Percentiles rank a stretch among this genome's conserved stretches.
These are phyloP conservation scores for Helarctos malayanus DNA, from an alignment of 2,797 vertebrate genomes.

Conservation along the genomic window DNA sequence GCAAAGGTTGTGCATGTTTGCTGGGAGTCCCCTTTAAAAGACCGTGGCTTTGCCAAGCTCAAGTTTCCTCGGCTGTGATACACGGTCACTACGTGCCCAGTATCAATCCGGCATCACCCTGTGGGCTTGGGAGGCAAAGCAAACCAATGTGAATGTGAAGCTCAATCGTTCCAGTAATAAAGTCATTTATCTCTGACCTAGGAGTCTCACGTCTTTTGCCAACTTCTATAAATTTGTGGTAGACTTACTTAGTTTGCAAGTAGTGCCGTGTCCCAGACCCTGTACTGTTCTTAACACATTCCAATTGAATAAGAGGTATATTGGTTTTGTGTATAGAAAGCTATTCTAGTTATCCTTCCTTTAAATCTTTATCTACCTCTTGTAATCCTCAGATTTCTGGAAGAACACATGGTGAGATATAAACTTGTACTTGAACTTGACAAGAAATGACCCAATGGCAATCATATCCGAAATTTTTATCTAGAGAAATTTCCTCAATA, in stretches of 20 bases:
- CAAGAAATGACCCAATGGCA: not conserved
- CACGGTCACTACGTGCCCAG: accelerated
- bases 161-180: not conserved
- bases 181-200: not conserved
- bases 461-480: not conserved
- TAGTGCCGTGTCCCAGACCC: not conserved
- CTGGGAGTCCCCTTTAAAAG: not conserved
- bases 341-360: not conserved
- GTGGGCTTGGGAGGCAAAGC: not conserved
- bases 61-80: not conserved
- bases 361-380: not conserved
- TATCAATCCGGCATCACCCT: not conserved
- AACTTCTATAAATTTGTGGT: not conserved
- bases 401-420: slow-evolving; percentile 8
- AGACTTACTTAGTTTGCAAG: not conserved
- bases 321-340: not conserved
- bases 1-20: not conserved
- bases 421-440: slow-evolving; percentile 11
- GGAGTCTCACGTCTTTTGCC: not conserved
- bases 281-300: not conserved
- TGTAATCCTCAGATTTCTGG: slow-evolving; percentile 10
- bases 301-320: not conserved
- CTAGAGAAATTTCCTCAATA: not conserved
- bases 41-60: not conserved
- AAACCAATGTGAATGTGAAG: not conserved